Percentiles rank a stretch among this genome's conserved stretches.
These are phyloP conservation scores for Norana najaformis DNA, from an alignment of 2,888 invertebrate species.

Conservation along the genomic window DNA sequence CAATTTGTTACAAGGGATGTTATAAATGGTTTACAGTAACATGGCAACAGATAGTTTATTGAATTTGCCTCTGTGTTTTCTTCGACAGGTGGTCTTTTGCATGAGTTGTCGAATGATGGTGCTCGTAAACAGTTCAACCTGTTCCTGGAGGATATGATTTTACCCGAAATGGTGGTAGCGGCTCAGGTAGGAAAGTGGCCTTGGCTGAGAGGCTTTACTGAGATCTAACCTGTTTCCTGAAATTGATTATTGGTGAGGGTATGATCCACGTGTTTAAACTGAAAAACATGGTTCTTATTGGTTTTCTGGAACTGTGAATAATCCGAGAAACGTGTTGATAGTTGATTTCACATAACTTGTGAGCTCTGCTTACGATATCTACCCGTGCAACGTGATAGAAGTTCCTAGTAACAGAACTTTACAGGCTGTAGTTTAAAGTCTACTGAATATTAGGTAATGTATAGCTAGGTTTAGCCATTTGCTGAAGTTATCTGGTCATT, in stretches of 20 bases:
- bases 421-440: neutral
- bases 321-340: too few relatives aligned
- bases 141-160: conserved; percentile 90
- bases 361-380: neutral
- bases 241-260: neutral
- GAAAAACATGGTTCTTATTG: neutral
- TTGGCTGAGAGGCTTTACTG: neutral
- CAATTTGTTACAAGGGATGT: neutral
- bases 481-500: neutral
- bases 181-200: conserved; percentile 61
- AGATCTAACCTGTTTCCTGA: neutral
- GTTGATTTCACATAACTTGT: neutral
- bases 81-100: conserved; percentile 77
- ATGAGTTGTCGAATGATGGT: conserved; percentile 98
- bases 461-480: neutral
- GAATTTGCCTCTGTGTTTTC: neutral
- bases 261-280: neutral
- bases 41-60: neutral
- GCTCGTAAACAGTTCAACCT: conserved; percentile 94
- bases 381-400: neutral
- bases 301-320: neutral
- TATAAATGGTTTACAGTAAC: neutral
- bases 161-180: conserved; percentile 88
- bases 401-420: neutral
- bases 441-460: neutral